Base-by-base conservation (phyloP, 2,888 invertebrate species). In the Agrotis clavis region DNA sequence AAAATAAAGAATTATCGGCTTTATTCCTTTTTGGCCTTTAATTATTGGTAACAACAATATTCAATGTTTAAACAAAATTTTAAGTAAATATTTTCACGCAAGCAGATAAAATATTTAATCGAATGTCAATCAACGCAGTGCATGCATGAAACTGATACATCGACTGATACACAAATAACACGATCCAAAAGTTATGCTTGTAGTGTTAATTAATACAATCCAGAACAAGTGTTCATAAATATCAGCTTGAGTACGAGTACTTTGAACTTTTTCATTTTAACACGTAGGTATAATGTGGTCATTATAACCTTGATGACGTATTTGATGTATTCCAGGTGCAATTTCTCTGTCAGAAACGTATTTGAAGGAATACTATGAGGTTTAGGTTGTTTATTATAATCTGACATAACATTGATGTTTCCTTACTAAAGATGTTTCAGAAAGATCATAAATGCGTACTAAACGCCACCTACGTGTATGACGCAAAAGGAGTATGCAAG, bases 91-190 rank as follows among this genome's bases (percentile, higher is more conserved):
- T 71, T 45, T 56, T 30, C 13, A 19, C 71, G 16, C 16, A 4
- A 11, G 1, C 35, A 25, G 56, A 51, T 71, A 62, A 53, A 76
- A 79, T 79, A 72, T 65, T 79, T 61, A 65, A 76, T 65, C 60
- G 54, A 74, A 61, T 73, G 80, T 61, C 76, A 79, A 74, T 79
- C 74, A 64, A 63, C 54, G 45, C 35, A 25, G 47, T 35, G 35
- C 51, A 35, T 54, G 74, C 54, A 56, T 79, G 74, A 79, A 79
- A 64, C 50, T 35, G 77, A 74, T 78, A 78, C 56, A 71, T 41
- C 9, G 14, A 47, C 57, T 30, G 68, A 57, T 57, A 78, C 25
- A 71, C 50, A 51, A 77, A 68, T 35, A 73, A 69, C 51, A 69
- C 14, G 6, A 53, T 57, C 51, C 47, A 45, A 70, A 67, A 61